Evolutionary conservation across 2,797 vertebrate species (phyloP).

Genomic region (Onychomys leucogaster): DNA sequence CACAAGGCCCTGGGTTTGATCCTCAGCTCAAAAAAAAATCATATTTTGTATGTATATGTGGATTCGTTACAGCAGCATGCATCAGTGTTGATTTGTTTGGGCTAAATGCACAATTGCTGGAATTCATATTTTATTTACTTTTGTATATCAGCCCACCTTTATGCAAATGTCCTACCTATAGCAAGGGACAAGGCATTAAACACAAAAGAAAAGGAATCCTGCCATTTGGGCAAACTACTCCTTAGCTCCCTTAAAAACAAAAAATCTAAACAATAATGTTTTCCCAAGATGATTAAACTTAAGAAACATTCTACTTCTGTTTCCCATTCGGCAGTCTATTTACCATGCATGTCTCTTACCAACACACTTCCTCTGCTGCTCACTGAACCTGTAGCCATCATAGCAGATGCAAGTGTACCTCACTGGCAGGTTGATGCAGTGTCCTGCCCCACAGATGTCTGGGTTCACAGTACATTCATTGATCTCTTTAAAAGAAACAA

Average conservation of each 20-base stretch:
- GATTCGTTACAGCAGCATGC: background rate
- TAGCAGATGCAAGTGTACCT: constrained; percentile 95
- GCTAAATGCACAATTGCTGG: background rate
- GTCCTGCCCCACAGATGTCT: constrained; percentile 94
- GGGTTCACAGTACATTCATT: constrained; percentile 96
- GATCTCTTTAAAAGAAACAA: constrained; percentile 91
- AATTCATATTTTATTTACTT: constrained; percentile 23
- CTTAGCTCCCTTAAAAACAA: background rate
- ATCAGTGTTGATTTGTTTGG: background rate
- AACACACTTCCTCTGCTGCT: constrained; percentile 91
- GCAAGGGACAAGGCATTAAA: background rate
- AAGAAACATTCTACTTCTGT: background rate
- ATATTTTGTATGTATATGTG: background rate
- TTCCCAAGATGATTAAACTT: constrained; percentile 2
- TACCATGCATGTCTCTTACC: constrained; percentile 89
- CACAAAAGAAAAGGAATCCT: background rate
- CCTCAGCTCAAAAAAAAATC: no score
- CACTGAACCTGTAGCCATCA: constrained; percentile 91
- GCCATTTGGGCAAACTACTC: background rate
- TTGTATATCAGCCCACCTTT: constrained; percentile 15
- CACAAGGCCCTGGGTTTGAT: no score
- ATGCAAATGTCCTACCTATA: background rate
- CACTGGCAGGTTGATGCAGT: constrained; percentile 94
- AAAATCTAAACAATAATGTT: background rate
- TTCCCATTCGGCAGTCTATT: constrained; percentile 21